phyloP scores from a whole-genome alignment of 2,888 invertebrate species.

The Acanthosepion pharaonis region DNA sequence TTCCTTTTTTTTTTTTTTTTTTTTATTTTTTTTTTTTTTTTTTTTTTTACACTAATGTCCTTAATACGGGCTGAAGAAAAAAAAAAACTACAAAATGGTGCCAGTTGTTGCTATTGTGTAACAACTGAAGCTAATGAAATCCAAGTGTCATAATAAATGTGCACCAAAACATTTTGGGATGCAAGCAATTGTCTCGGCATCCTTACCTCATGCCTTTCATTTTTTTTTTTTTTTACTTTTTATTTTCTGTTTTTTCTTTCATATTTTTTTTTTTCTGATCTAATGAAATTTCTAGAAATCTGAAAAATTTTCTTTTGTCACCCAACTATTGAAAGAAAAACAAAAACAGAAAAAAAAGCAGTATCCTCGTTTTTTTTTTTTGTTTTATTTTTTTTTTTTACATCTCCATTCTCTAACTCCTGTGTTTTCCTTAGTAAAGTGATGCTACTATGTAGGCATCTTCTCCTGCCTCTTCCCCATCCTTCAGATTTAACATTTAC shows the following conservation, averaged over 20 bases:
- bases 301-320: constrained; percentile 11
- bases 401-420: neutral
- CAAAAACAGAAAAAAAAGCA: neutral
- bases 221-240: neutral
- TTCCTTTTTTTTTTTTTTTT: neutral
- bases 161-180: constrained; percentile 44
- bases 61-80: constrained; percentile 42
- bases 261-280: neutral
- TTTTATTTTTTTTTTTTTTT: neutral
- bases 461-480: neutral
- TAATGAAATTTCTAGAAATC: constrained; percentile 33
- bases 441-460: neutral
- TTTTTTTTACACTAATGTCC: constrained; percentile 34
- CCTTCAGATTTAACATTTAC: constrained; percentile 1
- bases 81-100: neutral
- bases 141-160: constrained; percentile 38
- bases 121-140: constrained; percentile 35
- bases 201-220: neutral
- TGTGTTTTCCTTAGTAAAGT: neutral
- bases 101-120: neutral
- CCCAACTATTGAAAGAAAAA: constrained; percentile 33
- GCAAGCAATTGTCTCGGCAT: neutral
- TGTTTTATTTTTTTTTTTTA: neutral
- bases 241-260: neutral
- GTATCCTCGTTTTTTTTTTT: neutral